phyloP scores from a whole-genome alignment of 2,888 invertebrate genomes.

The Caenorhabditis sp. region DNA sequence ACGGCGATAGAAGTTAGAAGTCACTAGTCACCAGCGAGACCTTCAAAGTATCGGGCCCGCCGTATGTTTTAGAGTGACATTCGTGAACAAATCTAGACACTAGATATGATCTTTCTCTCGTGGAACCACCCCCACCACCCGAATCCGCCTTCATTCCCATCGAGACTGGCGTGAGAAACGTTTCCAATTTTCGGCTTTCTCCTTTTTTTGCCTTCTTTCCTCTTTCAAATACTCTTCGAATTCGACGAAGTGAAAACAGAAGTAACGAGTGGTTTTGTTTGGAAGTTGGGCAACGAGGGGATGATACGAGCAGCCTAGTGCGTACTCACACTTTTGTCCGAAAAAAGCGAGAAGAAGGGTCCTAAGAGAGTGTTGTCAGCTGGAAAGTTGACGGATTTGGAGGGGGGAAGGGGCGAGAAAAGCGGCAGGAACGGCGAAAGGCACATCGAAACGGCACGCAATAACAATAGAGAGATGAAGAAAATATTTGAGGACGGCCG shows the following conservation, averaged over 20 bases:
- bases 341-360: not conserved
- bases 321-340: conserved; percentile 29
- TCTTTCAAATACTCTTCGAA: not conserved
- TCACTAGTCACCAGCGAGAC: not conserved
- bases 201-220: not conserved
- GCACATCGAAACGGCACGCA: conserved; percentile 2
- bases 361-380: conserved; percentile 5
- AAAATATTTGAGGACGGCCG: conserved; percentile 17
- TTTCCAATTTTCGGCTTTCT: conserved; percentile 49
- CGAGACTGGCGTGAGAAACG: conserved; percentile 31
- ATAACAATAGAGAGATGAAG: conserved; percentile 40
- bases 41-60: conserved; percentile 15
- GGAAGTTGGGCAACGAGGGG: not conserved
- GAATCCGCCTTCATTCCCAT: not conserved
- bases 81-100: conserved; percentile 32
- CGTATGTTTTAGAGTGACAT: conserved; percentile 14
- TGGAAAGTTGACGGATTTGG: conserved; percentile 25
- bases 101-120: conserved; percentile 39
- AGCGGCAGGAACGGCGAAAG: not conserved
- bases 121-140: conserved; percentile 29
- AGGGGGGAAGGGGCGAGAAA: not conserved
- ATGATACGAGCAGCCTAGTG: not conserved
- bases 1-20: too few species aligned
- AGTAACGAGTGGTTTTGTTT: not conserved
- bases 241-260: not conserved